phyloP scores from a whole-genome alignment of 92 coral and sea anemone species.

The Porites lobata region DNA sequence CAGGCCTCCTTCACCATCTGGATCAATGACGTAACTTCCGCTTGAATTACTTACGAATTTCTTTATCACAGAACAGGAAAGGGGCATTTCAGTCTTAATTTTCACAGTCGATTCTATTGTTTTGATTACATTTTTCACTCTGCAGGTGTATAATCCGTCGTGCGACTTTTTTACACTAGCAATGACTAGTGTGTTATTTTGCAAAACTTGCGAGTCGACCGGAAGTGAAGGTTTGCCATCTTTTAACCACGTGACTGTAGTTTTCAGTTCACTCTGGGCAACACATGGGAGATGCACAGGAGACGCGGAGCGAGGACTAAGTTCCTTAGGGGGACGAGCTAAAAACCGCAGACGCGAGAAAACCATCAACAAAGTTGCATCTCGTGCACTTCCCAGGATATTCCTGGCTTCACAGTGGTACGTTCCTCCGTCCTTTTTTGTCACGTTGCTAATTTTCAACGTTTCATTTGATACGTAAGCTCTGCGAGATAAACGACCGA shows the following conservation, averaged over 20 bases:
- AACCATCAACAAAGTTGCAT: slow-evolving; percentile 16
- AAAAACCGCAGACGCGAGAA: slow-evolving; percentile 41
- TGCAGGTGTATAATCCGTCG: slow-evolving; percentile 60
- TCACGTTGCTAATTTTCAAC: not conserved
- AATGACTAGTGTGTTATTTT: slow-evolving; percentile 55
- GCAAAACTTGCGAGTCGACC: slow-evolving; percentile 11
- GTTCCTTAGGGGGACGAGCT: slow-evolving; percentile 34
- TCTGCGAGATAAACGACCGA: slow-evolving; percentile 31
- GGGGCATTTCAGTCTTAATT: not conserved
- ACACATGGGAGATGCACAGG: slow-evolving; percentile 32
- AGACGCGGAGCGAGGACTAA: not conserved
- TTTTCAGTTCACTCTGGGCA: slow-evolving; percentile 17
- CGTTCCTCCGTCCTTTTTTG: slow-evolving; percentile 35
- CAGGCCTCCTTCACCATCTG: slow-evolving; percentile 27
- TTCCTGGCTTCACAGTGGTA: slow-evolving; percentile 38
- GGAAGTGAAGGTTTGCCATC: slow-evolving; percentile 38
- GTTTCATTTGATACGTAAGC: not conserved
- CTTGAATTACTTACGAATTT: slow-evolving; percentile 3
- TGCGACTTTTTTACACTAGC: slow-evolving; percentile 7
- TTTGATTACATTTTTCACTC: slow-evolving; percentile 34
- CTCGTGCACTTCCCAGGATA: slow-evolving; percentile 22
- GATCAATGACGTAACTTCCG: slow-evolving; percentile 37
- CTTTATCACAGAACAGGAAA: slow-evolving; percentile 4
- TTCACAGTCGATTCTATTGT: slow-evolving; percentile 31
- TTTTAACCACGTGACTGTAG: slow-evolving; percentile 42